phyloP scores from a whole-genome alignment of 2,888 invertebrate genomes.

The Halictus ligatus region DNA sequence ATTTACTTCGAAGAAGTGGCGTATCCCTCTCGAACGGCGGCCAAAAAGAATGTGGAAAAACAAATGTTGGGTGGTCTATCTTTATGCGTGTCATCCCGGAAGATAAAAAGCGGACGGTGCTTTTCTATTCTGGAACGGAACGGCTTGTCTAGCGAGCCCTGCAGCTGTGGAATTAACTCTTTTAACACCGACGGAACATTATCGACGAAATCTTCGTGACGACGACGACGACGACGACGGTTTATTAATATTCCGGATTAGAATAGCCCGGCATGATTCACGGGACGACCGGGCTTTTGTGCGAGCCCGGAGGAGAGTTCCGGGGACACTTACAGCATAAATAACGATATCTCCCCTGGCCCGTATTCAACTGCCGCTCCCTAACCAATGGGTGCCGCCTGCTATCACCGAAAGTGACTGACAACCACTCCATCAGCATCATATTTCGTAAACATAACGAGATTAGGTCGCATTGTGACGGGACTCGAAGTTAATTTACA shows the following conservation, averaged over 20 bases:
- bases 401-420: slow-evolving; percentile 69
- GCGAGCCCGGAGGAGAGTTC: slow-evolving; percentile 56
- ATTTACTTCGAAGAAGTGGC: neutral
- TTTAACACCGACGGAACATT: slow-evolving; percentile 18
- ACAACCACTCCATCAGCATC: slow-evolving; percentile 77
- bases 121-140: neutral
- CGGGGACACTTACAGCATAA: slow-evolving; percentile 73
- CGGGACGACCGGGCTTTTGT: slow-evolving; percentile 55
- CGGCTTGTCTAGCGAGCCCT: neutral
- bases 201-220: slow-evolving; percentile 47
- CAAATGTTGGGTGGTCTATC: slow-evolving; percentile 11
- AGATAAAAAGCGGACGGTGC: neutral
- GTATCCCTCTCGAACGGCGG: neutral
- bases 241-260: slow-evolving; percentile 66
- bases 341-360: slow-evolving; percentile 78
- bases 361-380: slow-evolving; percentile 73
- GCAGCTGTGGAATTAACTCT: slow-evolving; percentile 26
- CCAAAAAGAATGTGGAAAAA: neutral
- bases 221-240: too few species aligned
- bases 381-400: slow-evolving; percentile 66
- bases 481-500: slow-evolving; percentile 78
- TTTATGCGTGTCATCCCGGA: neutral
- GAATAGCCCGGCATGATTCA: slow-evolving; percentile 53
- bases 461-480: slow-evolving; percentile 80
- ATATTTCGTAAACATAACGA: slow-evolving; percentile 80